Evolutionary conservation across 2,113 vertebrate species (phyloP), one percentile per base, ranked within the genome.

Genomic region (Catharus fuscescens): DNA sequence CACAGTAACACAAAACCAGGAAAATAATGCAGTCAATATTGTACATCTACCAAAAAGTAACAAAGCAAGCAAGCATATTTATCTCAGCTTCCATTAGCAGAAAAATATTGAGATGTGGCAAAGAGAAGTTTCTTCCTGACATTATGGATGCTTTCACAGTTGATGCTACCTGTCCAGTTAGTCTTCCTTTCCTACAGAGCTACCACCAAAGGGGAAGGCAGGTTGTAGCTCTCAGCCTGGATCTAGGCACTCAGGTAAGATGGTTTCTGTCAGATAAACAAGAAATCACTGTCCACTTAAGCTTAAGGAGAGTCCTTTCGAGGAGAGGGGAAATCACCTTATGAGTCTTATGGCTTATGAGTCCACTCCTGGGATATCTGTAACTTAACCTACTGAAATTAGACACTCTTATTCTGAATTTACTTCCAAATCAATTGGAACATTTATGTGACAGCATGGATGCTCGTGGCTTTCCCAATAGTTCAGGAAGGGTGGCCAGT

Each of bases 401-500:
- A 83, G 25, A 47, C 2, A 6, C 8, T 47, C 29, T 53, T 36
- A 15, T 18, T 71, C 66, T 42, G 56, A 80, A 45, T 64, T 56
- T 54, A 72, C 54, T 89, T 40, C 45, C 24, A 82, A 64, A 88
- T 34, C 26, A 60, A 29, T 26, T 4, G 4, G 19, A 47, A 54
- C 5, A 2, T 34, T 59, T 48, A 52, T 4, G 0, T 10, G 53
- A 72, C 4, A 1, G 3, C 14, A 25, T 52, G 42, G 32, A 65
- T 16, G 47, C 24, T 31, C 31, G 6, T 1, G 8, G 53, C 32
- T 88, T 79, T 71, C 40, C 26, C 23, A 29, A 64, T n/a, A 83
- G 34, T 40, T 42, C 3, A 8, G 44, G 36, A 61, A 83, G 8
- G 20, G 48, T 1, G 2, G 16, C 31, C 53, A 12, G 1, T 4